These are phyloP conservation scores for Gryllus bimaculatus DNA, from an alignment of 1,140 invertebrate species.

Conservation along the genomic window DNA sequence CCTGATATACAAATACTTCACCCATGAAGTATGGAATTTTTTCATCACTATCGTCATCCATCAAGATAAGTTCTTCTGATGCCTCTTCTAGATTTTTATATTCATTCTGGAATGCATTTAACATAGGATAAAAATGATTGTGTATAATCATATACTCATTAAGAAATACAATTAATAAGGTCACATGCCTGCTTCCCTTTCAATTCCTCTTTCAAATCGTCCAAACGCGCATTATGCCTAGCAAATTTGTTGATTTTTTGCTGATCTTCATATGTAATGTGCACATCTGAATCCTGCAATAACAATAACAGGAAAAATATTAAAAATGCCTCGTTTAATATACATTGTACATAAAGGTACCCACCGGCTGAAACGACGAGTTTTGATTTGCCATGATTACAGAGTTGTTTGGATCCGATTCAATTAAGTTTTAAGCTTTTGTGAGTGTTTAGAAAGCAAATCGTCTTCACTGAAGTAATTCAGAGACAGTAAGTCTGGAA, in stretches of 20 bases:
- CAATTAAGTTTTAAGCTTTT: too few relatives aligned
- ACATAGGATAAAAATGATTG: neutral
- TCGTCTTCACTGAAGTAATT: too few relatives aligned
- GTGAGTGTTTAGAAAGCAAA: too few relatives aligned
- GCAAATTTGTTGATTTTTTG: slow-evolving; percentile 97
- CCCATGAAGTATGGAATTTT: slow-evolving; percentile 78
- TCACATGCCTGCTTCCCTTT: slow-evolving; percentile 62
- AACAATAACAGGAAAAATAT: too few relatives aligned
- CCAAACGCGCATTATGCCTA: slow-evolving; percentile 78
- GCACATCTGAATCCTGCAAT: slow-evolving; percentile 75
- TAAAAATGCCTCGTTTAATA: slow-evolving; percentile 15
- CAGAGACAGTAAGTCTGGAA: too few relatives aligned
- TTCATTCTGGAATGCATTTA: slow-evolving; percentile 54
- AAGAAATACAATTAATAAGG: too few relatives aligned
- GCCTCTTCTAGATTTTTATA: slow-evolving; percentile 89
- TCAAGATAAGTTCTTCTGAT: slow-evolving; percentile 71
- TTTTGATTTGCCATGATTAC: neutral
- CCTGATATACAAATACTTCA: slow-evolving; percentile 78
- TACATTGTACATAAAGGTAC: too few relatives aligned
- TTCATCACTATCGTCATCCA: slow-evolving; percentile 60
- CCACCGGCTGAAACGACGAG: neutral
- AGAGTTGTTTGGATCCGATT: neutral
- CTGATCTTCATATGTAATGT: slow-evolving; percentile 94
- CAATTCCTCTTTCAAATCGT: slow-evolving; percentile 86
- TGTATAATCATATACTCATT: neutral